Percentiles rank a stretch among this genome's conserved stretches.
phyloP scores from a whole-genome alignment of 92 coral and sea anemone species.

The Diadumene lineata region DNA sequence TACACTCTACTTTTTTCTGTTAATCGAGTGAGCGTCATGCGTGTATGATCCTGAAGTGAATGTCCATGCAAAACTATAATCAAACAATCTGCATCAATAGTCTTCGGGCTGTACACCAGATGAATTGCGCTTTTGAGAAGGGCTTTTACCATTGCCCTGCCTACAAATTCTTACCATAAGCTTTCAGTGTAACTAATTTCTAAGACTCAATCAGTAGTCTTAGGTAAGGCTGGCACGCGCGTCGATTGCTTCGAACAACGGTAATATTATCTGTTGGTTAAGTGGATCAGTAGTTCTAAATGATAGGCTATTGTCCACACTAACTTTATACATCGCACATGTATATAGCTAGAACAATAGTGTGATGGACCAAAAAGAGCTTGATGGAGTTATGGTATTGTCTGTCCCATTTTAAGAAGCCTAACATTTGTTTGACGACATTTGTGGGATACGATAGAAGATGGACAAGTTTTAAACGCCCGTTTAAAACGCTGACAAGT shows the following conservation, averaged over 20 bases:
- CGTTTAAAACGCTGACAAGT: too few species aligned
- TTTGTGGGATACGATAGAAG: not conserved
- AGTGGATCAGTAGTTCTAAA: not conserved
- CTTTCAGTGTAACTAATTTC: not conserved
- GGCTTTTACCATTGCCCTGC: not conserved
- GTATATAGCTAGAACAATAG: not conserved
- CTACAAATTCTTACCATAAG: not conserved
- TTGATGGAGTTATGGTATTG: slow-evolving; percentile 1
- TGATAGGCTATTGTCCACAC: not conserved
- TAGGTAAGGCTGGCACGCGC: not conserved
- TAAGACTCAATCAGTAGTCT: not conserved
- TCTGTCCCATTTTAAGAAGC: slow-evolving; percentile 6
- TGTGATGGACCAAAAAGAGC: slow-evolving; percentile 1
- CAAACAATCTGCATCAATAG: not conserved
- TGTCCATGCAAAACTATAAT: not conserved
- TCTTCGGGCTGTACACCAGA: not conserved
- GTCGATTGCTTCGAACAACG: not conserved
- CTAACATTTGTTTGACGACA: slow-evolving; percentile 11
- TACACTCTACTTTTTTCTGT: too few species aligned
- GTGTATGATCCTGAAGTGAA: too few species aligned
- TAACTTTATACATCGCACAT: slow-evolving; percentile 2
- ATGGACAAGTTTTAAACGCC: too few species aligned
- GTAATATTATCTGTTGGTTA: not conserved
- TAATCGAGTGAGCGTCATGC: too few species aligned
- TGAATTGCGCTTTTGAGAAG: not conserved